Evolutionary conservation across 2,113 vertebrate species (phyloP).

Genomic region (Pelecanus crispus): DNA sequence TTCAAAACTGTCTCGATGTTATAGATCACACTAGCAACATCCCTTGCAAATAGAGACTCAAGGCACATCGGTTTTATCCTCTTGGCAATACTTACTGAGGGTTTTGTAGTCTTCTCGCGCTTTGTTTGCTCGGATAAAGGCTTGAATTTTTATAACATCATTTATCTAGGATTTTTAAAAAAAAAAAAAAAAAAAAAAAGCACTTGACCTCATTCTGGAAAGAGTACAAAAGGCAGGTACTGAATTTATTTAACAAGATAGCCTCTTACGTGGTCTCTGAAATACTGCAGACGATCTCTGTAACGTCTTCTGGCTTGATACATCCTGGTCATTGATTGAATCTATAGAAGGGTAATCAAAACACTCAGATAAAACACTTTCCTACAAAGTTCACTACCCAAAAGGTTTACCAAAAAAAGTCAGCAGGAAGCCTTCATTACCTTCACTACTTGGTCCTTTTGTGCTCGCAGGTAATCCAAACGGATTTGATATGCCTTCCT

Average conservation of each 20-base stretch:
- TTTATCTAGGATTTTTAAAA: constrained; percentile 76
- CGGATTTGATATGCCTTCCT: constrained; percentile 84
- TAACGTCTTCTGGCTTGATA: constrained; percentile 92
- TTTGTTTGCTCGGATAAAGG: constrained; percentile 97
- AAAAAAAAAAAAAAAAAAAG: not conserved
- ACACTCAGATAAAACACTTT: not conserved
- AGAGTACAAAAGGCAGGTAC: not conserved
- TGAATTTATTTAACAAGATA: not conserved
- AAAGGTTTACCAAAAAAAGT: not conserved
- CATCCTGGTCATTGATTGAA: constrained; percentile 94
- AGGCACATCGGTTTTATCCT: not conserved
- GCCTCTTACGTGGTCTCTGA: constrained; percentile 86
- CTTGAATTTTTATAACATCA: constrained; percentile 95
- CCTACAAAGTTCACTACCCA: not conserved
- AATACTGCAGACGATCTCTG: constrained; percentile 88
- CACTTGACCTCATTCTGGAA: not conserved
- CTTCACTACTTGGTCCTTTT: constrained; percentile 86
- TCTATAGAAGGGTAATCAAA: constrained; percentile 66
- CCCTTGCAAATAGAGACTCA: not conserved
- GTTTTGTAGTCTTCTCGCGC: constrained; percentile 98
- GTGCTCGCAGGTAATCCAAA: constrained; percentile 81
- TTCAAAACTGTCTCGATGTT: not conserved
- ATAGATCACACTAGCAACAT: not conserved
- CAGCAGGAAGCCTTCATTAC: constrained; percentile 54
- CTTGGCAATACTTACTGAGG: constrained; percentile 84